Evolutionary conservation across 2,888 invertebrate genomes (phyloP).

Genomic region (Dioctria linearis): DNA sequence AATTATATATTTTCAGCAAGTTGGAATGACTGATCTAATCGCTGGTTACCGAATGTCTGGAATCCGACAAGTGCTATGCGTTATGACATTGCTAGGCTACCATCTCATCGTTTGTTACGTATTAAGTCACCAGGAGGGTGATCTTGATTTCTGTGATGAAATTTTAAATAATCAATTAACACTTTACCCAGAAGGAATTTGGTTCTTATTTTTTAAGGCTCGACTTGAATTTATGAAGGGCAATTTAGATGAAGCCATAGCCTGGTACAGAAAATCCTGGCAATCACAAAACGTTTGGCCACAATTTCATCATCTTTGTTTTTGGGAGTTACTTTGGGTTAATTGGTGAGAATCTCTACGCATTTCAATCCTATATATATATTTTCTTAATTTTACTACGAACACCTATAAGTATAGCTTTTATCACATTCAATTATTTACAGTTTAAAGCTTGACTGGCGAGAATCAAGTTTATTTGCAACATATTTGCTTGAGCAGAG

Average conservation of each 20-base stretch:
- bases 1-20: slow-evolving; percentile 72
- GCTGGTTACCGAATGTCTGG: slow-evolving; percentile 82
- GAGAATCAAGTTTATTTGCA: slow-evolving; percentile 82
- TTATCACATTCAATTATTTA: neutral
- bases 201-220: slow-evolving; percentile 93
- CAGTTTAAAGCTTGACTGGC: slow-evolving; percentile 83
- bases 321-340: slow-evolving; percentile 95
- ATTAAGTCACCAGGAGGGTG: slow-evolving; percentile 85
- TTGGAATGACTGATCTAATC: slow-evolving; percentile 82
- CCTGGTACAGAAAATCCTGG: slow-evolving; percentile 86
- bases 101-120: slow-evolving; percentile 89
- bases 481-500: slow-evolving; percentile 82
- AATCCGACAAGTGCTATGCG: slow-evolving; percentile 88
- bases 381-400: neutral
- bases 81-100: slow-evolving; percentile 88
- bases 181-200: slow-evolving; percentile 86
- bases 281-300: slow-evolving; percentile 88
- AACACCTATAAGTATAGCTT: neutral
- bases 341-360: slow-evolving; percentile 75
- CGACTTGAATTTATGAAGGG: slow-evolving; percentile 87
- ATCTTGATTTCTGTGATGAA: slow-evolving; percentile 81
- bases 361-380: neutral
- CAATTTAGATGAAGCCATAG: slow-evolving; percentile 79
- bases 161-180: slow-evolving; percentile 80
- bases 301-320: slow-evolving; percentile 94